Conservation (phyloP, 2,113 vertebrate genomes). For the Sula dactylatra region DNA sequence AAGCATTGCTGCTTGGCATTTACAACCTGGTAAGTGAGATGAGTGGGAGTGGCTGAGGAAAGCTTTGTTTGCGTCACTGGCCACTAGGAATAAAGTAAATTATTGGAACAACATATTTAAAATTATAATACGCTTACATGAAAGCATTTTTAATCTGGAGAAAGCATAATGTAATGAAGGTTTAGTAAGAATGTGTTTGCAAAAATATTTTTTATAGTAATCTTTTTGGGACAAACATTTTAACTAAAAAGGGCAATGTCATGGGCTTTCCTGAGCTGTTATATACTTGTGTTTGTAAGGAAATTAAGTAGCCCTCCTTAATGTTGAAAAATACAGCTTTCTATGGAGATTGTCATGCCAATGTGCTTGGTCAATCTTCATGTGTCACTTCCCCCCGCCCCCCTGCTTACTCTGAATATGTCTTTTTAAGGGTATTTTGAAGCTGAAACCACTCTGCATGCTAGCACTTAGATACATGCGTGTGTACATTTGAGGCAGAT, state of each 20-base stretch:
- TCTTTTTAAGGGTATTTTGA: background rate
- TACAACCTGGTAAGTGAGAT: conserved; percentile 91
- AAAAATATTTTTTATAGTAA: background rate
- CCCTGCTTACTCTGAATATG: background rate
- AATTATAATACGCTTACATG: background rate
- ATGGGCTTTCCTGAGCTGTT: background rate
- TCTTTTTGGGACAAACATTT: background rate
- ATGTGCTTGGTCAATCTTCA: background rate
- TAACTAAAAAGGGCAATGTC: background rate
- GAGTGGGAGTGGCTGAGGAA: background rate
- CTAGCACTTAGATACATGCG: background rate
- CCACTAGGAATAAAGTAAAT: background rate
- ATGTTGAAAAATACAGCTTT: background rate
- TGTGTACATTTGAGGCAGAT: background rate
- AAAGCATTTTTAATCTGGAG: background rate
- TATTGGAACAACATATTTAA: background rate
- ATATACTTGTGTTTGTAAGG: background rate
- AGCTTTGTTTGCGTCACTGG: background rate
- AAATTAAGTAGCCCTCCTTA: background rate
- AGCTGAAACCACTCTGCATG: background rate
- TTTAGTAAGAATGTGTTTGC: background rate
- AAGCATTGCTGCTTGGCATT: conserved; percentile 93
- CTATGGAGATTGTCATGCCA: background rate
- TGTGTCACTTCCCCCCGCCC: background rate
- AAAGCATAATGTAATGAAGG: background rate